Base-by-base conservation (phyloP, 2,797 vertebrate species). In the Psittacula echo region DNA sequence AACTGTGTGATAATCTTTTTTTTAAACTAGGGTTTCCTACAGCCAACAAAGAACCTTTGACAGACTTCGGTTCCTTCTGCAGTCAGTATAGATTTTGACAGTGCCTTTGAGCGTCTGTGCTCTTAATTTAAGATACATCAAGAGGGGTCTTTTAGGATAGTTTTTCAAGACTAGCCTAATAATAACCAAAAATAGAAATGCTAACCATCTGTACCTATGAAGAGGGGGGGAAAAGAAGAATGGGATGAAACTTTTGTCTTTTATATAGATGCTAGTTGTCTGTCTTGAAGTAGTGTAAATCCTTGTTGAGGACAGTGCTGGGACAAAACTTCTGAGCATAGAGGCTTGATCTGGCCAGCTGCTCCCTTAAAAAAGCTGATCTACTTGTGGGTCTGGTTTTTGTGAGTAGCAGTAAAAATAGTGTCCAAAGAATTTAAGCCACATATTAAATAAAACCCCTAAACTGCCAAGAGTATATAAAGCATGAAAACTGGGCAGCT, bases 251-350 rank as follows among this genome's bases (percentile, higher is more conserved):
- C 47, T 85, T 81, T 15, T 61, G 41, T 8, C 29, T 77, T 30
- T 61, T 61, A 42, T 34, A 8, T 54, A 85, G 54, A 22, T 60
- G 42, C 54, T 47, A 41, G 26, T 18, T 77, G 29, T 41, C 32
- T 68, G 29, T 90, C 39, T 61, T 58, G 32, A 81, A 58, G 8
- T 23, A 54, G 10, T 51, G 11, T 60, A 65, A 56, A 47, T 81
- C 47, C 14, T 81, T 41, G 22, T 37, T 0, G 0, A 42, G 34
- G 39, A 29, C 39, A 44, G 13, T 47, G 44, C 42, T 1, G 0
- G 45, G 39, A 54, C 22, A 51, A 32, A 80, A 66, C 13, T 37
- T 48, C 26, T 26, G 30, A 77, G 13, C 2, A 5, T 3, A n/a
- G 62, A 60, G 42, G 27, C 20, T 83, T 71, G n/a, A 74, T 88